Evolutionary conservation across 2,113 vertebrate species (phyloP), one percentile per base, ranked within the genome.

Genomic region (Ellobius talpinus): DNA sequence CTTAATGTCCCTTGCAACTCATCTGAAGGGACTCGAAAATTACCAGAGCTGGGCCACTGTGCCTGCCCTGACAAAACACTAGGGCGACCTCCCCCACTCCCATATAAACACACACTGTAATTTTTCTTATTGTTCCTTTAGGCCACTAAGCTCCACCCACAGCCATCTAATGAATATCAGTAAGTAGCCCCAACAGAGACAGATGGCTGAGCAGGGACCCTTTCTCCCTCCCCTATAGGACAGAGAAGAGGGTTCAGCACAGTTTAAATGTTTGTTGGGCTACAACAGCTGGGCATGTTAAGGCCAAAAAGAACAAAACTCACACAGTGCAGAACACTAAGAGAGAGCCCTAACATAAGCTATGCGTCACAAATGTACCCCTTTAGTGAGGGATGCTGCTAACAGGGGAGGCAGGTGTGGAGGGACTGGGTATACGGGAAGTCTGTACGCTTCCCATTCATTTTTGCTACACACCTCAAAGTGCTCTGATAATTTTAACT

Each of bases 151-250:
- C 19, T 63, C 72, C 89, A 72, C 0, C 72, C 87, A 58, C 0
- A 7, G 84, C 73, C 74, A 3, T 36, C 74, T 84, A 90, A 78
- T 52, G 77, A 76, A 74, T 26, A 87, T 63, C 3, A 86, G 50
- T 76, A 88, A 90, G 88, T 52, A 78, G 68, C 26, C 5, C 4
- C 3, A 33, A 74, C 70, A 89, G 89, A 87, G 84, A 90, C 87
- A 87, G 70, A 95, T 31, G 87, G 92, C 94, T 73, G 19, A 89
- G 94, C 87, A 42, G 73, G 31, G n/a, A 45, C 81, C 66, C 42
- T 50, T 70, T 52, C 58, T 76, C 36, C 24, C 82, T 14, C 19
- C 65, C 89, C 33, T 31, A 81, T 31, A 78, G 3, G 65, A 29
- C 82, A 87, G 72, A 82, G 39, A 31, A 73, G 72, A 58, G 1